A percentile compares a stretch with the other conserved stretches of the same genome.
phyloP scores from a whole-genome alignment of 2,888 invertebrate genomes.

The Camptogramma bilineatum region DNA sequence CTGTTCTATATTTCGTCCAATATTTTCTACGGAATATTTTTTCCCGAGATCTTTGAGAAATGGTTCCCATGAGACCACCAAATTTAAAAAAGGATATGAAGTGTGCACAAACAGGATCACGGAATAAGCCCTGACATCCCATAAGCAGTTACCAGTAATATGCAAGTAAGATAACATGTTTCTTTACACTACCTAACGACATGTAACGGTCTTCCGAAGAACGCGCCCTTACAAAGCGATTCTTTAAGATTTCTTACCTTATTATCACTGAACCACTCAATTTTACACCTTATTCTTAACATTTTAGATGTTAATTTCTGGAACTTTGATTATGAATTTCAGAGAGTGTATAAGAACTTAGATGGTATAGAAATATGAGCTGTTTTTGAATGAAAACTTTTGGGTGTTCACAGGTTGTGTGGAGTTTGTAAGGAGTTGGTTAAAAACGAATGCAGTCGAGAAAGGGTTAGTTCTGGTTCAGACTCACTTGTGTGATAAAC shows the following conservation, averaged over 20 bases:
- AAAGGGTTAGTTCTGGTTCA: constrained; percentile 68
- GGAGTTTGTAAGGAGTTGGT: constrained; percentile 60
- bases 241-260: constrained; percentile 58
- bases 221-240: constrained; percentile 7
- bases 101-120: constrained; percentile 3
- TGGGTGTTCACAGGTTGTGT: constrained; percentile 41
- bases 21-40: neutral
- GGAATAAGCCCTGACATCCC: constrained; percentile 9
- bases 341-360: constrained; percentile 8
- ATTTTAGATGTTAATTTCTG: constrained; percentile 9
- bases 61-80: neutral
- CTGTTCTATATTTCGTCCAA: too few relatives aligned
- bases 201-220: constrained; percentile 72
- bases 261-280: constrained; percentile 32
- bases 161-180: constrained; percentile 39
- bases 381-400: constrained; percentile 27
- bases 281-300: neutral
- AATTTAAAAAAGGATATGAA: neutral
- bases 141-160: constrained; percentile 27
- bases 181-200: constrained; percentile 47
- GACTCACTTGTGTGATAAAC: constrained; percentile 69
- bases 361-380: constrained; percentile 14
- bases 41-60: neutral
- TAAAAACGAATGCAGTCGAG: constrained; percentile 78
- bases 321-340: constrained; percentile 14